Conservation (phyloP, 37 sponge, comb jelly and placozoan species). For the Petrosia ficiformis region DNA sequence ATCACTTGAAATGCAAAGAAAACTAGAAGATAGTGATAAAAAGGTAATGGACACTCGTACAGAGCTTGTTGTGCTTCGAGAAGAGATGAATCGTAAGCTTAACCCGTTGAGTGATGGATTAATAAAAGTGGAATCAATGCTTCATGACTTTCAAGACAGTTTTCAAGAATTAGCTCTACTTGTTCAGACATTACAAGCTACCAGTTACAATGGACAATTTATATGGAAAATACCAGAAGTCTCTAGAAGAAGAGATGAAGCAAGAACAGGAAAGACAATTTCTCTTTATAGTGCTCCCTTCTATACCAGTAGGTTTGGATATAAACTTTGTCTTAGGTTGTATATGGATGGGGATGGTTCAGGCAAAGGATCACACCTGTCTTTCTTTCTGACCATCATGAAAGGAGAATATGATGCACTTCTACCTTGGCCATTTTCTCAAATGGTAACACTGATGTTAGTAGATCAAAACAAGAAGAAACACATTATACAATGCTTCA, state of each 20-base stretch:
- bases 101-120: conserved; percentile 33
- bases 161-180: conserved; percentile 52
- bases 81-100: background rate
- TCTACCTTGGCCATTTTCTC: conserved; percentile 79
- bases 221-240: conserved; percentile 87
- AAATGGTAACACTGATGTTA: conserved; percentile 63
- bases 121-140: conserved; percentile 23
- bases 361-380: conserved; percentile 68
- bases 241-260: conserved; percentile 59
- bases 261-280: conserved; percentile 58
- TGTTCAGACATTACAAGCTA: conserved; percentile 73
- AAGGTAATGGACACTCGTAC: background rate
- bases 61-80: background rate
- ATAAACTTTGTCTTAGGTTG: conserved; percentile 78
- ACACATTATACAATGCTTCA: conserved; percentile 60
- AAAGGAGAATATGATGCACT: conserved; percentile 85
- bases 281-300: conserved; percentile 87
- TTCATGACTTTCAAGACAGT: conserved; percentile 53
- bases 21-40: background rate
- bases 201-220: conserved; percentile 64
- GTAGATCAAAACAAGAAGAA: conserved; percentile 62
- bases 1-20: background rate
- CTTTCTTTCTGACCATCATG: conserved; percentile 85
- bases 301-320: conserved; percentile 78
- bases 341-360: conserved; percentile 87